Percentiles rank a stretch among this genome's conserved stretches.
Evolutionary conservation across 2,113 vertebrate genomes (phyloP).

Genomic region (Oreocharis arfaki): DNA sequence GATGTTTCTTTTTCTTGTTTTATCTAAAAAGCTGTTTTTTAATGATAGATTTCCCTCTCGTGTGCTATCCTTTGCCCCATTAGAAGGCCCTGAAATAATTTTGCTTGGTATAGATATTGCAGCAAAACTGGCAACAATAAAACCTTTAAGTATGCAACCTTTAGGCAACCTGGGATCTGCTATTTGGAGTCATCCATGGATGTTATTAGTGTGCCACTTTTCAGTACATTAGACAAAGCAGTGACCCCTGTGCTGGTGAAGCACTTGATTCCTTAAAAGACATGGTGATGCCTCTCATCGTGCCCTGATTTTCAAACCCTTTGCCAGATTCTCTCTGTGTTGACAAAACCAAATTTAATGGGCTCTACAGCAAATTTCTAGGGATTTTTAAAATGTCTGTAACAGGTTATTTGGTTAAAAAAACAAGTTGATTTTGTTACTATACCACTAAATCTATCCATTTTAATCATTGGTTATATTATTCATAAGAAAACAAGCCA

Average conservation of each 20-base stretch:
- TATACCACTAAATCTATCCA: not conserved
- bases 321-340: not conserved
- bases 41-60: not conserved
- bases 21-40: not conserved
- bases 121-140: not conserved
- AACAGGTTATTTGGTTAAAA: not conserved
- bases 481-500: not conserved
- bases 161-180: not conserved
- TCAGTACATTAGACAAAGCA: not conserved
- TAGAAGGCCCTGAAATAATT: not conserved
- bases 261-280: not conserved
- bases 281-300: not conserved
- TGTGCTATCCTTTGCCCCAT: not conserved
- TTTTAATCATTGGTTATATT: not conserved
- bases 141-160: not conserved
- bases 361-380: not conserved
- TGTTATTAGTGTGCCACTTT: not conserved
- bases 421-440: not conserved
- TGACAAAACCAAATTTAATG: not conserved
- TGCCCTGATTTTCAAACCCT: not conserved
- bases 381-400: not conserved
- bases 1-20: not conserved
- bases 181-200: not conserved
- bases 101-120: not conserved
- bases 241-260: not conserved